phyloP scores from a whole-genome alignment of 2,113 vertebrate genomes.

The Siphamia tubifer region DNA sequence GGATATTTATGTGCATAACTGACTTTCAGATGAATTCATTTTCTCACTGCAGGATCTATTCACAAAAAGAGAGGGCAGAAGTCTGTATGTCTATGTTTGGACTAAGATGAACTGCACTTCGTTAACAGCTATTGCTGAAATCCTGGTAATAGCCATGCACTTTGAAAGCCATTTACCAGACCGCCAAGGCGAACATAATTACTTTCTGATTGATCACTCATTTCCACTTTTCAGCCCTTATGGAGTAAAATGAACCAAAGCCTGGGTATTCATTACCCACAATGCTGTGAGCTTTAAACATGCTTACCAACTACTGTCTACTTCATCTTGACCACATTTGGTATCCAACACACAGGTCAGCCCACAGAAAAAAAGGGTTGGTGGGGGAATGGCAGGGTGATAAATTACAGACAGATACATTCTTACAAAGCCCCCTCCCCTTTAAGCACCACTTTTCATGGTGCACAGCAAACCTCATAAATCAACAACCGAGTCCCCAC shows the following conservation, averaged over 20 bases:
- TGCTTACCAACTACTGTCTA: constrained; percentile 4
- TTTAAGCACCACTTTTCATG: constrained; percentile 32
- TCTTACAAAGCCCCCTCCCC: constrained; percentile 66
- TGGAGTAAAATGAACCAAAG: constrained; percentile 23
- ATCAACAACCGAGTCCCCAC: constrained; percentile 60
- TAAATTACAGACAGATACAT: constrained; percentile 74
- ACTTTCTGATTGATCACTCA: constrained; percentile 54
- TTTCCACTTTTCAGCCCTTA: constrained; percentile 12
- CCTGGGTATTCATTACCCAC: constrained; percentile 10
- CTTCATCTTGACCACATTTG: constrained; percentile 28
- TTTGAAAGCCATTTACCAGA: constrained; percentile 39
- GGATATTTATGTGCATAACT: constrained; percentile 27
- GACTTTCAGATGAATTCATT: constrained; percentile 20
- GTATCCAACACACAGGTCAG: constrained; percentile 51
- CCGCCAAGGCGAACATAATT: constrained; percentile 43
- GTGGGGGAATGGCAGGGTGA: constrained; percentile 53
- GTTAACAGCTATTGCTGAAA: constrained; percentile 26
- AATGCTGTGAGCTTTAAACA: background rate
- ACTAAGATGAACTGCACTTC: constrained; percentile 5
- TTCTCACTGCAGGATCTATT: background rate
- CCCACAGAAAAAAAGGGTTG: constrained; percentile 2
- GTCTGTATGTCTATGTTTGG: background rate
- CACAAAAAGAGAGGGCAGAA: background rate
- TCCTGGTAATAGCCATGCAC: constrained; percentile 30
- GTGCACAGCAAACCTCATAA: constrained; percentile 67